These are phyloP conservation scores for Heliocidaris tuberculata DNA, from an alignment of 35 echinoderm and acorn worm genomes.

Conservation along the genomic window DNA sequence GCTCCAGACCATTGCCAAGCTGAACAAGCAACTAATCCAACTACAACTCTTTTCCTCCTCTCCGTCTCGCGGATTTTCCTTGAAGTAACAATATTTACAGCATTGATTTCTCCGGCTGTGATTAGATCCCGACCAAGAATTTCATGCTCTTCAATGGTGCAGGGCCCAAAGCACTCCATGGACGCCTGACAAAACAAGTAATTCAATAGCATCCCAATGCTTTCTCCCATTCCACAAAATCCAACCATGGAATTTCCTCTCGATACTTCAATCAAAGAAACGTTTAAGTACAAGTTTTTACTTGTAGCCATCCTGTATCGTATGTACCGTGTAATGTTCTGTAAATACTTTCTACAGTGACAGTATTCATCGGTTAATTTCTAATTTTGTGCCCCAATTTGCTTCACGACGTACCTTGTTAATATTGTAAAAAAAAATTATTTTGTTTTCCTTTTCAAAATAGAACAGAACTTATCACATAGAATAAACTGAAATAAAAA, in stretches of 20 bases:
- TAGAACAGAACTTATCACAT: too few relatives aligned
- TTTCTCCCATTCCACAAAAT: slow-evolving; percentile 1
- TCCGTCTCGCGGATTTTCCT: slow-evolving; percentile 8
- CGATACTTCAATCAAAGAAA: slow-evolving; percentile 3
- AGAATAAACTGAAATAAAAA: too few relatives aligned
- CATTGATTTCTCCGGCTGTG: slow-evolving; percentile 42
- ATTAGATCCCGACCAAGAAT: slow-evolving; percentile 40
- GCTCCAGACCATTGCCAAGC: not conserved
- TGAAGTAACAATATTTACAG: slow-evolving; percentile 49
- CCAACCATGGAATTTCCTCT: slow-evolving; percentile 23
- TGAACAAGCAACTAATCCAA: slow-evolving; percentile 27
- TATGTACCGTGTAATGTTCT: too few relatives aligned
- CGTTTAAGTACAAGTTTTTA: not conserved
- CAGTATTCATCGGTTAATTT: too few relatives aligned
- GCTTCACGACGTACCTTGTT: too few relatives aligned
- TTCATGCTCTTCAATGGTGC: slow-evolving; percentile 29
- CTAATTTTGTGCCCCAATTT: too few relatives aligned
- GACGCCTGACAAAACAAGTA: slow-evolving; percentile 51
- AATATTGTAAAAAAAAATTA: too few relatives aligned
- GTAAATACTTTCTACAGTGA: too few relatives aligned
- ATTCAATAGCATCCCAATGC: slow-evolving; percentile 40
- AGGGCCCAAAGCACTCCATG: slow-evolving; percentile 9
- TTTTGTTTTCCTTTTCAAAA: too few relatives aligned
- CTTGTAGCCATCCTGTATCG: not conserved
- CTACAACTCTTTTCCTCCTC: slow-evolving; percentile 18